Evolutionary conservation across 2,113 vertebrate species (phyloP).

Genomic region (Syngnathus typhle): DNA sequence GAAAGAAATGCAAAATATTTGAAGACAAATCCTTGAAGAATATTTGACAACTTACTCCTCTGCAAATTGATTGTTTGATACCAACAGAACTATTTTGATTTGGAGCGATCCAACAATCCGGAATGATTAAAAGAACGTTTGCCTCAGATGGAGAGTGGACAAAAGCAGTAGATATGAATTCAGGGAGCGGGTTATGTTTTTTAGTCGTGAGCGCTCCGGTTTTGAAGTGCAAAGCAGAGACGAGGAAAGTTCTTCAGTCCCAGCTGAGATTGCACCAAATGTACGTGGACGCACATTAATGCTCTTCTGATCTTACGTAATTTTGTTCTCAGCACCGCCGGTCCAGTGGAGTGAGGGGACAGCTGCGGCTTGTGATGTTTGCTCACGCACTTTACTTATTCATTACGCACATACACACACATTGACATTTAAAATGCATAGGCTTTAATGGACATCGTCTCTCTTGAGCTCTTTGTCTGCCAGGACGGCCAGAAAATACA

Average conservation of each 20-base stretch:
- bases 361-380: conserved; percentile 35
- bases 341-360: conserved; percentile 15
- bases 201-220: too few species aligned
- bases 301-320: conserved; percentile 39
- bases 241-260: conserved; percentile 8
- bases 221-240: conserved; percentile 7
- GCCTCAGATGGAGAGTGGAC: background rate
- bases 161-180: background rate
- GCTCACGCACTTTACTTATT: conserved; percentile 47
- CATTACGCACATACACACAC: conserved; percentile 22
- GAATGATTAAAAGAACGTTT: background rate
- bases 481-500: background rate
- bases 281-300: conserved; percentile 8
- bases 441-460: conserved; percentile 40
- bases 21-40: background rate
- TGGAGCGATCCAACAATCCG: background rate
- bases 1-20: too few species aligned
- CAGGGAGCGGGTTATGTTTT: background rate
- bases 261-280: conserved; percentile 32
- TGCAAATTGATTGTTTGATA: background rate
- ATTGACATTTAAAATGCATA: conserved; percentile 40
- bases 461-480: conserved; percentile 3
- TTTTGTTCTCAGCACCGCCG: conserved; percentile 14
- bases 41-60: too few species aligned
- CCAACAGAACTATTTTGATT: background rate